phyloP scores from a whole-genome alignment of 2,888 invertebrate genomes.

The Erebia palarica region DNA sequence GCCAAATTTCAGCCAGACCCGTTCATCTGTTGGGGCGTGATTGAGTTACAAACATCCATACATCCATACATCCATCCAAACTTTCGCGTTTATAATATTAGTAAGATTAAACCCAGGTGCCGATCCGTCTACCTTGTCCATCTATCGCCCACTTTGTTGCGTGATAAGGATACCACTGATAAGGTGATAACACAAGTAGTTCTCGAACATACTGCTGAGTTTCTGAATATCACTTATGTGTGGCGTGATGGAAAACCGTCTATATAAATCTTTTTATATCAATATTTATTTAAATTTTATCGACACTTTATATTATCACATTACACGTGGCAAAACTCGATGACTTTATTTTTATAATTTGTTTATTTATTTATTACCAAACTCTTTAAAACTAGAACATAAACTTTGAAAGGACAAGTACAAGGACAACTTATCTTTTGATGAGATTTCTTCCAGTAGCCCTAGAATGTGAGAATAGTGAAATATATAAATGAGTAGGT shows the following conservation, averaged over 20 bases:
- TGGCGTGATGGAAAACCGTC: conserved; percentile 6
- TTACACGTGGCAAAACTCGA: neutral
- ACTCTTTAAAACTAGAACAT: too few species aligned
- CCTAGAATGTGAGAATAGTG: too few species aligned
- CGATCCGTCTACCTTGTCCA: conserved; percentile 9
- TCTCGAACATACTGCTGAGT: conserved; percentile 11
- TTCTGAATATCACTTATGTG: neutral
- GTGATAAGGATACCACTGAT: neutral
- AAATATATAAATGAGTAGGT: too few species aligned
- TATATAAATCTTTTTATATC: neutral
- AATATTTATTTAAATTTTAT: neutral
- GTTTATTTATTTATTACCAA: too few species aligned
- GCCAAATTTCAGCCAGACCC: too few species aligned
- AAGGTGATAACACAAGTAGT: conserved; percentile 8
- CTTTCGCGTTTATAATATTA: too few species aligned
- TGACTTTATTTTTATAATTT: neutral
- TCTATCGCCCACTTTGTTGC: neutral
- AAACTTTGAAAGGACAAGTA: too few species aligned
- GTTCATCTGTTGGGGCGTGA: too few species aligned
- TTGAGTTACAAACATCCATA: too few species aligned
- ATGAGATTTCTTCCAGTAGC: too few species aligned
- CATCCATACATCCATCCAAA: too few species aligned
- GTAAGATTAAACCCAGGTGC: neutral
- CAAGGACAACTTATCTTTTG: too few species aligned
- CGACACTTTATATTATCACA: neutral